Evolutionary conservation across 2,113 vertebrate species (phyloP).

Genomic region (Dryoscopus gambensis): DNA sequence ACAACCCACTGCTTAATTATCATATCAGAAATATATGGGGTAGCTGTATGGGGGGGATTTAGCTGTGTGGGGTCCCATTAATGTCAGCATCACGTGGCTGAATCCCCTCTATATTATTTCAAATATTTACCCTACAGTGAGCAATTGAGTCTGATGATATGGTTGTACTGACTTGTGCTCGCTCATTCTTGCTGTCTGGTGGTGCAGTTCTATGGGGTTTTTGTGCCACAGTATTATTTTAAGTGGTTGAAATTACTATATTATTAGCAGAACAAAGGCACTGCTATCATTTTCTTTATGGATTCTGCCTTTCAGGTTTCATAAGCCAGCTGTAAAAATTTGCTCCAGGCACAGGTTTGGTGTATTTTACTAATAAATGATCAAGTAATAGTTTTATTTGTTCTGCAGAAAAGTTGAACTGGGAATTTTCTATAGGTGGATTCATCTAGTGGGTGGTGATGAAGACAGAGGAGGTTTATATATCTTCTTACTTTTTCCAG

Average conservation of each 20-base stretch:
- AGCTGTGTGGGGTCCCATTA: not conserved
- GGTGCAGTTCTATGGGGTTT: not conserved
- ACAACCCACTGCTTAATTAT: not conserved
- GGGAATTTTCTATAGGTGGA: not conserved
- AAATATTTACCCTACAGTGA: not conserved
- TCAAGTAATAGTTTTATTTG: not conserved
- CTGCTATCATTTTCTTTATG: not conserved
- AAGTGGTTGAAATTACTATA: not conserved
- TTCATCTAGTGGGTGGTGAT: not conserved
- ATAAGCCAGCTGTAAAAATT: not conserved
- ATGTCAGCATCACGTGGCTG: not conserved
- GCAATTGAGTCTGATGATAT: not conserved
- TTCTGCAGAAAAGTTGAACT: not conserved
- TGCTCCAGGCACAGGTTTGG: not conserved
- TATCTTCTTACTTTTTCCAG: not conserved
- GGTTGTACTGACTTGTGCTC: not conserved
- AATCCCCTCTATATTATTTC: not conserved
- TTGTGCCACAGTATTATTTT: not conserved
- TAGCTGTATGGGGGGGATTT: not conserved
- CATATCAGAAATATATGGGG: not conserved
- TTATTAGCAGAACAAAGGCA: not conserved
- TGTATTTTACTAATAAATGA: not conserved
- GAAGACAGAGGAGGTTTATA: not conserved
- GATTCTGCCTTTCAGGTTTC: not conserved
- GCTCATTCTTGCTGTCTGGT: not conserved